Percentiles rank a stretch among this genome's conserved stretches.
phyloP scores from a whole-genome alignment of 2,888 invertebrate species.

The Drosophila cognata region DNA sequence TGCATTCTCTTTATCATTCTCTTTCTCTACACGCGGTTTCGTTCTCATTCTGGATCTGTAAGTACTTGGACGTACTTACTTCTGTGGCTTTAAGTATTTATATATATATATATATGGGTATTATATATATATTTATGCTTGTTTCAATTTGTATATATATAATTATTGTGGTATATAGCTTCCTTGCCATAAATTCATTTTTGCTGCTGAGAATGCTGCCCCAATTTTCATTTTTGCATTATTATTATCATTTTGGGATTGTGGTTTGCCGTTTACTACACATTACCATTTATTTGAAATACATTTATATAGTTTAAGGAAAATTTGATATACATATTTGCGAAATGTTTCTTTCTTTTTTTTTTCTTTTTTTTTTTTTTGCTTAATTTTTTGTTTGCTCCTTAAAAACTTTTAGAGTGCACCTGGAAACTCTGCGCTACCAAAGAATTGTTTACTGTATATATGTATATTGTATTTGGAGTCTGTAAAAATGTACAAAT shows the following conservation, averaged over 20 bases:
- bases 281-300: conserved; percentile 43
- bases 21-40: conserved; percentile 12
- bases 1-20: conserved; percentile 2
- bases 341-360: conserved; percentile 4
- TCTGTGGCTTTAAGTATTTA: conserved; percentile 14
- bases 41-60: conserved; percentile 20
- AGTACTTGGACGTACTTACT: conserved; percentile 14
- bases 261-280: conserved; percentile 42
- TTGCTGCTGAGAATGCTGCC: conserved; percentile 36
- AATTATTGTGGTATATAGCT: conserved; percentile 14
- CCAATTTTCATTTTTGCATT: conserved; percentile 4
- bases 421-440: conserved; percentile 17
- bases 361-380: neutral
- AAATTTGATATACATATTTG: conserved; percentile 12
- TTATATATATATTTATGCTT: neutral
- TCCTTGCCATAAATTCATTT: conserved; percentile 44
- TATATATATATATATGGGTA: conserved; percentile 10
- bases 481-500: conserved; percentile 62
- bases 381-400: conserved; percentile 1
- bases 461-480: conserved; percentile 21
- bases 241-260: neutral
- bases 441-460: conserved; percentile 21
- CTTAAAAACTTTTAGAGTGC: conserved; percentile 30
- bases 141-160: conserved; percentile 1
- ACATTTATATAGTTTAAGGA: conserved; percentile 43